A percentile compares a stretch with the other conserved stretches of the same genome.
Evolutionary conservation across 2,888 invertebrate genomes (phyloP).

Genomic region (Eilema depressum): DNA sequence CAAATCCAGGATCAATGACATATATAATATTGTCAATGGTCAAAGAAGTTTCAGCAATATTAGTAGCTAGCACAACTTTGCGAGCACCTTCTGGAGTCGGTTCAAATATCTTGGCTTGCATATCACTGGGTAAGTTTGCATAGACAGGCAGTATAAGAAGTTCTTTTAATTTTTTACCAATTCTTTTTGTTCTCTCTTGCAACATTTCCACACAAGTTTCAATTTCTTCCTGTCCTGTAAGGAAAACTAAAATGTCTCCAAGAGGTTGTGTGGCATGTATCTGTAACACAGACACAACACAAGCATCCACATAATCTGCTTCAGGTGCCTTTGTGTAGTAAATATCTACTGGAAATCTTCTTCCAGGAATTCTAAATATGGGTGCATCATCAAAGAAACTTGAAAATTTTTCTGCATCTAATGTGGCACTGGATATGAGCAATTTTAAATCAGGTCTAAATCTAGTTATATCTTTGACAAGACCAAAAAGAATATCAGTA

Average conservation of each 20-base stretch:
- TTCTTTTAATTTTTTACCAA: conserved; percentile 97
- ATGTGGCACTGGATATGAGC: conserved; percentile 98
- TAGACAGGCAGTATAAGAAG: conserved; percentile 98
- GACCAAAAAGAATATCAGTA: conserved; percentile 98
- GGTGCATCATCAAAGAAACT: conserved; percentile 99
- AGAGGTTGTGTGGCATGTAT: conserved; percentile 99
- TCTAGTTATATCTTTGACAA: conserved; percentile 98
- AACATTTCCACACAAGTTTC: conserved; percentile 96
- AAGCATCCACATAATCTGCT: conserved; percentile 99
- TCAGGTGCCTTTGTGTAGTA: conserved; percentile 99
- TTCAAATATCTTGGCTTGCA: conserved; percentile 99
- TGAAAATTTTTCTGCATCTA: conserved; percentile 99
- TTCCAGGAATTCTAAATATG: conserved; percentile 98
- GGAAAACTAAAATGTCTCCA: conserved; percentile 98
- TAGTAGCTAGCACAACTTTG: conserved; percentile 99
- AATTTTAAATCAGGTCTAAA: conserved; percentile 98
- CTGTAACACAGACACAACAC: conserved; percentile 98
- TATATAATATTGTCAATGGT: conserved; percentile 99
- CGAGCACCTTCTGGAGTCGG: conserved; percentile 98
- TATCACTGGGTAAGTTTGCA: conserved; percentile 98
- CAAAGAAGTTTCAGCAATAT: conserved; percentile 99
- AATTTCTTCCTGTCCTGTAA: conserved; percentile 97
- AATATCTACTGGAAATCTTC: conserved; percentile 98
- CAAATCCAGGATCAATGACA: conserved; percentile 99
- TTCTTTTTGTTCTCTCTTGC: conserved; percentile 95